Evolutionary conservation across 2,113 vertebrate species (phyloP).

Genomic region (Xyliphius kryptos): DNA sequence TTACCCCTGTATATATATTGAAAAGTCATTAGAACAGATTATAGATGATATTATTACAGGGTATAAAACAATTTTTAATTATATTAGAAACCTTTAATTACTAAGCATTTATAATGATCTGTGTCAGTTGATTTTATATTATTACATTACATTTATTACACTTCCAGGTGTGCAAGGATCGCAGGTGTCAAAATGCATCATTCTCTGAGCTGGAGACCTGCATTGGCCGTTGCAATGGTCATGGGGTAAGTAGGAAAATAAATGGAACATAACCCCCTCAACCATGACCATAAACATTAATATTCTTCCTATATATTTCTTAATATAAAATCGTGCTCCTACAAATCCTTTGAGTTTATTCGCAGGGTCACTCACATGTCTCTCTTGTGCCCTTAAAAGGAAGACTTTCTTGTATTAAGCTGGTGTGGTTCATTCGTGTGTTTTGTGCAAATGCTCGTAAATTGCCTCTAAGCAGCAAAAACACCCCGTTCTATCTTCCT

Average conservation of each 20-base stretch:
- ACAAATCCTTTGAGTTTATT: conserved; percentile 38
- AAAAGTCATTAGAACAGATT: too few species aligned
- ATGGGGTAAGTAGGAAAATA: conserved; percentile 65
- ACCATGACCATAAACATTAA: conserved; percentile 1
- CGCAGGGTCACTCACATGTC: conserved; percentile 19
- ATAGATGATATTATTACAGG: too few species aligned
- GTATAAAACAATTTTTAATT: too few species aligned
- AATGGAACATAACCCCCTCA: background rate
- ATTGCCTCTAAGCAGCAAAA: conserved; percentile 16
- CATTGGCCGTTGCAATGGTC: conserved; percentile 64
- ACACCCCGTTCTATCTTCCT: conserved; percentile 13
- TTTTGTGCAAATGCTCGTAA: background rate
- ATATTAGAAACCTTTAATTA: too few species aligned
- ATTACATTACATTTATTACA: background rate
- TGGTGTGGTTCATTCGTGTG: conserved; percentile 13
- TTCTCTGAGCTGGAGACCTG: conserved; percentile 77
- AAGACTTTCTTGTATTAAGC: conserved; percentile 27
- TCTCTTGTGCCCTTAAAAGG: conserved; percentile 18
- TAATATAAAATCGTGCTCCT: conserved; percentile 31
- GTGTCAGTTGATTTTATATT: too few species aligned
- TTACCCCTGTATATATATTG: too few species aligned
- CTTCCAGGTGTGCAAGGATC: conserved; percentile 82
- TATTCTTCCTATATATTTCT: conserved; percentile 5
- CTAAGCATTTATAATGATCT: too few species aligned
- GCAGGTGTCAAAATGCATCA: conserved; percentile 77